These are phyloP conservation scores for Laticauda laticaudata DNA, from an alignment of 2,113 vertebrate species.

Conservation along the genomic window DNA sequence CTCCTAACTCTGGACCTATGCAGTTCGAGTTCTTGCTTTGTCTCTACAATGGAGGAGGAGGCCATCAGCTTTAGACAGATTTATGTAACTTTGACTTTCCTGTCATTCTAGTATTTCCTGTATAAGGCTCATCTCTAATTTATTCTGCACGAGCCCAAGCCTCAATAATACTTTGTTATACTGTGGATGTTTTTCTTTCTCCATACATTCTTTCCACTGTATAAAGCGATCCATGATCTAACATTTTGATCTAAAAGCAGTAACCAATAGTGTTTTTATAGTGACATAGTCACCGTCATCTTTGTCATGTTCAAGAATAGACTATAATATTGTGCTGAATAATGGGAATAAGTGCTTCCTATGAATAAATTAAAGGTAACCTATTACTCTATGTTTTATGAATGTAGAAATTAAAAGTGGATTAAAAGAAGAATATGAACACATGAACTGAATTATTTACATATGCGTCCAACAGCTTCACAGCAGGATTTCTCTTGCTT, in stretches of 20 bases:
- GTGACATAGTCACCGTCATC: background rate
- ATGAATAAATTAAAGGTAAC: background rate
- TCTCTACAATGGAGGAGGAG: background rate
- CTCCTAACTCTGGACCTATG: background rate
- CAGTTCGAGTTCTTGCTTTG: background rate
- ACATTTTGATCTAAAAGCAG: background rate
- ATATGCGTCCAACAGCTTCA: conserved; percentile 27
- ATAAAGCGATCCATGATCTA: background rate
- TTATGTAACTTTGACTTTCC: background rate
- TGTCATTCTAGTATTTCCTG: background rate
- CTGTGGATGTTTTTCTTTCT: background rate
- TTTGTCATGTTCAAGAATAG: background rate
- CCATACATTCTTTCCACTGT: background rate
- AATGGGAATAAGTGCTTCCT: background rate
- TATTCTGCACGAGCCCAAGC: background rate
- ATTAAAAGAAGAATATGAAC: conserved; percentile 33
- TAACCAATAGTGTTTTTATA: background rate
- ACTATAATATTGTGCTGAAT: background rate
- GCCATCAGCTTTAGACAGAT: background rate
- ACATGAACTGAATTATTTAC: conserved; percentile 10
- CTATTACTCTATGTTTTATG: background rate
- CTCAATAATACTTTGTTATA: background rate
- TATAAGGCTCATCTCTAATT: background rate
- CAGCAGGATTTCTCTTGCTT: conserved; percentile 36
- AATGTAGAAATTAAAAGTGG: conserved; percentile 21